Base-by-base conservation (phyloP, 2,113 vertebrate species). In the Bos indicus region DNA sequence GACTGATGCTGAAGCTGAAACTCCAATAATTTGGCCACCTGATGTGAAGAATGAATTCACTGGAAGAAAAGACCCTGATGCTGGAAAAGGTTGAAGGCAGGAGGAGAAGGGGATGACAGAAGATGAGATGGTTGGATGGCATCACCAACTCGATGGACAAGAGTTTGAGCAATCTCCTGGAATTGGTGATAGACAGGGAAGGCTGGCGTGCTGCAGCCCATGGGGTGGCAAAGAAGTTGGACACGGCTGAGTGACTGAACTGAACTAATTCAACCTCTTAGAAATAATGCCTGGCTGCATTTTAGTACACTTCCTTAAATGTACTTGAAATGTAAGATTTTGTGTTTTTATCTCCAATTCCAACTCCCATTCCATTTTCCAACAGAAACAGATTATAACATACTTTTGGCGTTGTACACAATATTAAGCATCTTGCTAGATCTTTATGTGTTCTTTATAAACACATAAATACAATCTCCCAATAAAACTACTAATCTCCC, bases 191-290 rank as follows among this genome's bases (percentile, higher is more conserved):
- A 19, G 62, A 19, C 16, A 67, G 33, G 16, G 62, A n/a, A n/a
- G 33, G 16, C 33, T 2, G 2, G 33, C 0, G 1, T 67, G 16
- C 62, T 67, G 16, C 4, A n/a, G 33, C 19, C 33, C 16, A 9
- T 17, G 33, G 16, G 16, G 7, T 67, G 15, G 62, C 7, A n/a
- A 67, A 67, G 16, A n/a, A 17, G 33, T 5, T n/a, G 62, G 62
- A 67, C 30, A 67, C 0, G 2, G 33, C 62, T 67, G 62, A 67
- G 16, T n/a, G 62, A 64, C 62, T 64, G 62, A n/a, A 64, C 7
- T 64, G 33, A 64, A 64, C 30, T 33, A 88, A 85, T 64, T 88
- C 64, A 89, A 78, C 13, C 0, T 46, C 77, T 60, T 7, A 89
- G 33, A 85, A 57, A 81, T 60, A 82, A 46, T 28, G 57, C 40